phyloP scores from a whole-genome alignment of 2,888 invertebrate genomes.

The Drosophila parthenogenetica region DNA sequence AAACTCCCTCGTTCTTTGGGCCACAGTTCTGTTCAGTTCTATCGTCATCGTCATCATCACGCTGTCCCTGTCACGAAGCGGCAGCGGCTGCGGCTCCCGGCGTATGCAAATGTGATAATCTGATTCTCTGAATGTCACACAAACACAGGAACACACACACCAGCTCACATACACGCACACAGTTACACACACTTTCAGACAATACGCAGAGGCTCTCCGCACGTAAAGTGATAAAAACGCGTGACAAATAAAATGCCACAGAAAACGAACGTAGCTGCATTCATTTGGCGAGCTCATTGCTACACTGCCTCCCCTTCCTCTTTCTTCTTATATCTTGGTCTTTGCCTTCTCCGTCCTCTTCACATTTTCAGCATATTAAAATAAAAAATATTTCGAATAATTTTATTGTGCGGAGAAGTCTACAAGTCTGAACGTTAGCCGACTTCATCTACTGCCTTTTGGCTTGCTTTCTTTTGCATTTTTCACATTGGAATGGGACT shows the following conservation, averaged over 20 bases:
- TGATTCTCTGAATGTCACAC: conserved; percentile 60
- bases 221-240: conserved; percentile 81
- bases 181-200: conserved; percentile 14
- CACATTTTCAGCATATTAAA: conserved; percentile 72
- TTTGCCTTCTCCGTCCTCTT: conserved; percentile 9
- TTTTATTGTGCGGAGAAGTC: conserved; percentile 70
- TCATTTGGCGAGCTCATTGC: conserved; percentile 54
- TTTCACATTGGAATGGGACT: conserved; percentile 5
- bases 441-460: conserved; percentile 55
- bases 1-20: conserved; percentile 13
- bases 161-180: conserved; percentile 11
- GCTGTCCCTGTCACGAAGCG: conserved; percentile 61
- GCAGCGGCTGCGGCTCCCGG: conserved; percentile 50
- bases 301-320: neutral
- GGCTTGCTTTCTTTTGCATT: conserved; percentile 5
- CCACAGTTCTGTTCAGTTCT: conserved; percentile 32
- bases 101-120: conserved; percentile 82
- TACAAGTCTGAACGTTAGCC: conserved; percentile 41
- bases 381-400: conserved; percentile 66
- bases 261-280: conserved; percentile 61
- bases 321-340: neutral
- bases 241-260: conserved; percentile 80
- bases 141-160: conserved; percentile 27
- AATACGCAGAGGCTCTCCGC: conserved; percentile 44
- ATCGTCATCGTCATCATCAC: conserved; percentile 55